Percentiles rank a stretch among this genome's conserved stretches.
Conservation (phyloP, 2,888 invertebrate genomes). For the Hololepta plana region DNA sequence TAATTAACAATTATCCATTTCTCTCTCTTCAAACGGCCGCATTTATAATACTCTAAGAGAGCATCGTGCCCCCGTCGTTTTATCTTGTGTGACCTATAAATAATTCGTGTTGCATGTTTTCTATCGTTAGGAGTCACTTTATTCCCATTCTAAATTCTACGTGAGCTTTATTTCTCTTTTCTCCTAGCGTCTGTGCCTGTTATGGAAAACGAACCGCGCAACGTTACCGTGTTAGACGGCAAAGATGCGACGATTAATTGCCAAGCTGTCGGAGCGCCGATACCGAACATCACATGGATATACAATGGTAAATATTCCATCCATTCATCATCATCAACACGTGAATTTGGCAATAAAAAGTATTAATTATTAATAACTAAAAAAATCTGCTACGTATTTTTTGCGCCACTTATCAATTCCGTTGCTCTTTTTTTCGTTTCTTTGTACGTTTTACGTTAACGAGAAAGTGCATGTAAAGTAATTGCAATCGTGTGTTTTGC, state of each 20-base stretch:
- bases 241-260: constrained; percentile 82
- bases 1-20: no score
- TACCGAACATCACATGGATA: constrained; percentile 82
- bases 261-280: constrained; percentile 77
- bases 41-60: no score
- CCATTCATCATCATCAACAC: no score
- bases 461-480: no score
- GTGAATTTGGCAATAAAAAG: constrained; percentile 1
- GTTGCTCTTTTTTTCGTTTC: no score
- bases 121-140: background rate
- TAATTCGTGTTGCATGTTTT: constrained; percentile 1
- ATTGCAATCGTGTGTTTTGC: background rate
- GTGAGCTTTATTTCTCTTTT: constrained; percentile 7
- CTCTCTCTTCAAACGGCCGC: no score
- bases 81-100: no score
- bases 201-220: constrained; percentile 68
- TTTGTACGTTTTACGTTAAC: no score
- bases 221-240: constrained; percentile 80
- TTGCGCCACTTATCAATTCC: no score
- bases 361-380: constrained; percentile 1
- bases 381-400: no score
- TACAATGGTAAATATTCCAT: constrained; percentile 57
- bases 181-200: constrained; percentile 66
- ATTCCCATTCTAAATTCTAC: constrained; percentile 1
- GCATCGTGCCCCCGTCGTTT: no score